phyloP scores from a whole-genome alignment of 2,113 vertebrate species.

The Cottus gobio region DNA sequence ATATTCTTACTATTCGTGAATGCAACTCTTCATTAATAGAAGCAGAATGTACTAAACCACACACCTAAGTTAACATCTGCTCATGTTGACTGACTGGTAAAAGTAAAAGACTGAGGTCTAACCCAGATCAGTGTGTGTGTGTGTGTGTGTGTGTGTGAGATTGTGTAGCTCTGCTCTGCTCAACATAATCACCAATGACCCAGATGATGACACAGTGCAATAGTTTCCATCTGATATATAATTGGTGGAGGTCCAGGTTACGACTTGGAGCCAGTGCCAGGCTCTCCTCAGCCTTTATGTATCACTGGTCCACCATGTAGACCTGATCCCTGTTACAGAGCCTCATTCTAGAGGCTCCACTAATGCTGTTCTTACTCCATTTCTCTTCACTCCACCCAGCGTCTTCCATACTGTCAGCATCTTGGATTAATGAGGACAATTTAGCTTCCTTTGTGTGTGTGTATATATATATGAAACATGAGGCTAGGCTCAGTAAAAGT shows the following conservation, averaged over 20 bases:
- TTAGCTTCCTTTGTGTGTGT: too few species aligned
- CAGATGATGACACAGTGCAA: slow-evolving; percentile 35
- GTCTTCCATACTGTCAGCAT: not conserved
- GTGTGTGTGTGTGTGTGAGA: not conserved
- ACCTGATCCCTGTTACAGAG: slow-evolving; percentile 46
- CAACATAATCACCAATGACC: slow-evolving; percentile 10
- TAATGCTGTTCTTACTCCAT: slow-evolving; percentile 1
- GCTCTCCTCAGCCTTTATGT: slow-evolving; percentile 55
- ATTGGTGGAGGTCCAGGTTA: slow-evolving; percentile 37
- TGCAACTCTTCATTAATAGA: not conserved
- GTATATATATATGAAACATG: too few species aligned
- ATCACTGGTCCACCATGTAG: slow-evolving; percentile 24
- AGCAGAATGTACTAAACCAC: not conserved
- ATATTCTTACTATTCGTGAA: not conserved
- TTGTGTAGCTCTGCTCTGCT: not conserved
- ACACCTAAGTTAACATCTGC: too few species aligned
- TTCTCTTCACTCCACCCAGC: not conserved
- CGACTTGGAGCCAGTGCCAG: slow-evolving; percentile 27
- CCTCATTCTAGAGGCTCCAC: slow-evolving; percentile 33
- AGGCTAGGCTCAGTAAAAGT: not conserved
- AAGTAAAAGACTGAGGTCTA: not conserved
- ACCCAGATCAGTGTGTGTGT: not conserved
- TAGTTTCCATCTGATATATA: slow-evolving; percentile 21
- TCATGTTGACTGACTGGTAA: not conserved
- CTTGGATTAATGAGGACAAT: not conserved